Evolutionary conservation across 2,888 invertebrate genomes (phyloP).

Genomic region (Arctia plantaginis): DNA sequence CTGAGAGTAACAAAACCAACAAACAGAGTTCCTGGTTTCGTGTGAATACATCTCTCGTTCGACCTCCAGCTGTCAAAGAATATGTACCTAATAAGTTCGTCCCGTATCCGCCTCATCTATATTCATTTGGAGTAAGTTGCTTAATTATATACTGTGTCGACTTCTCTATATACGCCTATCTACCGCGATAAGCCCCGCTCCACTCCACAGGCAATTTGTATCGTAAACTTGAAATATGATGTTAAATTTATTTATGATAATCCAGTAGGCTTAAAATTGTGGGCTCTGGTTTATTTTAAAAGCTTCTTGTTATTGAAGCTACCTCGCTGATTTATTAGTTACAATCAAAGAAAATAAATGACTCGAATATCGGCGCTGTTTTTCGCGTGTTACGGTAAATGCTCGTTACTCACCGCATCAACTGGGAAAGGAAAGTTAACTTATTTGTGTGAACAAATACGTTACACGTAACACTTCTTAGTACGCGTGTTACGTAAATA

Average conservation of each 20-base stretch:
- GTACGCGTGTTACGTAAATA: not conserved
- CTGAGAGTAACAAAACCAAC: not conserved
- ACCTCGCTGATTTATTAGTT: not conserved
- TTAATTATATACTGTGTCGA: not conserved
- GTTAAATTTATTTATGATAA: constrained; percentile 4
- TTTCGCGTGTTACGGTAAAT: not conserved
- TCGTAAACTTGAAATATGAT: constrained; percentile 6
- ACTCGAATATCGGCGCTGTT: not conserved
- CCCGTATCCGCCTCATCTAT: constrained; percentile 1
- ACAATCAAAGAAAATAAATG: not conserved
- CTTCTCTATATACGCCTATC: not conserved
- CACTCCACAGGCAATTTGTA: constrained; percentile 2
- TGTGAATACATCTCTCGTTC: not conserved
- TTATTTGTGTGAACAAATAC: not conserved
- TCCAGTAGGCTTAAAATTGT: not conserved
- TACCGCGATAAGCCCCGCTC: not conserved
- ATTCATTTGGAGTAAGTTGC: constrained; percentile 2
- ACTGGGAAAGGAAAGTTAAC: not conserved
- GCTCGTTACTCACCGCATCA: not conserved
- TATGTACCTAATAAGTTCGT: constrained; percentile 3
- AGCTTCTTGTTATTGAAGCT: not conserved
- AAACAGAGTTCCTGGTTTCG: not conserved
- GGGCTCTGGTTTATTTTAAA: constrained; percentile 2
- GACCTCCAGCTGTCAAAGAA: not conserved
- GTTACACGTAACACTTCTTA: not conserved